Base-by-base conservation (phyloP, 2,113 vertebrate species). In the Melanostigma gelatinosum region DNA sequence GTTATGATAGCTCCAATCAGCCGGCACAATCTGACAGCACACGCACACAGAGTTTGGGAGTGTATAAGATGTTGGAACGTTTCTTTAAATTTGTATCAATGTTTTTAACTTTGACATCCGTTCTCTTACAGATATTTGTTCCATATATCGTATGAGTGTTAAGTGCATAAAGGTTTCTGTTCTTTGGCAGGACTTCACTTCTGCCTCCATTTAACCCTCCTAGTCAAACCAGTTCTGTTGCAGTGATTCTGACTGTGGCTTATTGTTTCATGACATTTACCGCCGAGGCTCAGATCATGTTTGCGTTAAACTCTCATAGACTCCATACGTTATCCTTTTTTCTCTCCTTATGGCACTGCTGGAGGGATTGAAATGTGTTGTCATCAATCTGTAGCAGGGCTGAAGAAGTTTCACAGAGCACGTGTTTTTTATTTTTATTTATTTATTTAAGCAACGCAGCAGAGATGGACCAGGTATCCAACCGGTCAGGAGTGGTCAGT, bases 171-270 rank as follows among this genome's bases (percentile, higher is more conserved):
- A n/a, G 20, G 66, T 62, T 77, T 77, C 10, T 55, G 1, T 52
- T 77, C 10, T 29, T 16, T 72, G 11, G 34, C 20, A 38, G 40
- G 29, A 40, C 6, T 20, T 4, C 29, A 22, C 72, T 52, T 68
- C 8, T 24, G 38, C 20, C 67, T 3, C 5, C 27, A 34, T 34
- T 15, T 18, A 6, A 60, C 38, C 29, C 40, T 80, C 72, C 88
- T 68, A n/a, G 93, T 91, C 65, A 68, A 89, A 93, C 93, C 89
- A 66, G 94, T 93, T 92, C 73, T 81, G 50, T 24, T 75, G 65
- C 55, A 20, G 44, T 27, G 44, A 54, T 36, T 48, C 75, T 66
- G 13, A 66, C 24, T 24, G 24, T 24, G 24, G 24, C 24, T 24
- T 24, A 24, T 24, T 69, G 74, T 60, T 65, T 40, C 36, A 70